phyloP scores from a whole-genome alignment of 2,113 vertebrate species.

The Cyanistes caeruleus region DNA sequence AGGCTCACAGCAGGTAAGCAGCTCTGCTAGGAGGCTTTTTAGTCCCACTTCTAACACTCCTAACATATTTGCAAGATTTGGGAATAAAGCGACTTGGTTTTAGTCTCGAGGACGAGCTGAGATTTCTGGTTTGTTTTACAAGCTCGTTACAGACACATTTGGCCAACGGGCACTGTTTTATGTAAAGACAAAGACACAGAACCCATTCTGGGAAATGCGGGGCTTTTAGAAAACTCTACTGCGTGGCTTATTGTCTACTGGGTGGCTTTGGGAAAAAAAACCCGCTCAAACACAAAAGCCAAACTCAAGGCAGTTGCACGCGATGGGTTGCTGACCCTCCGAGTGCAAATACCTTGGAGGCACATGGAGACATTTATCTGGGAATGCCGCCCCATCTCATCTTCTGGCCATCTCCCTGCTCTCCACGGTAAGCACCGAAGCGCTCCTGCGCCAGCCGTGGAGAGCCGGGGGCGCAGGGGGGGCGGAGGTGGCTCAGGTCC shows the following conservation, averaged over 20 bases:
- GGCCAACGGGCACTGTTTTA: conserved; percentile 45
- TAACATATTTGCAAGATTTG: conserved; percentile 34
- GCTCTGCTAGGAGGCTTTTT: conserved; percentile 28
- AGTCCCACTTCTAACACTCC: conserved; percentile 36
- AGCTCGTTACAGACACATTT: conserved; percentile 47
- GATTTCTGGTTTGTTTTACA: conserved; percentile 56
- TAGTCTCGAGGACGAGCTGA: conserved; percentile 11
- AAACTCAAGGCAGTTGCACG: neutral
- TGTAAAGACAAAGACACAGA: conserved; percentile 34
- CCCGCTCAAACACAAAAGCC: neutral
- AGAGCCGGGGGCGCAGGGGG: neutral
- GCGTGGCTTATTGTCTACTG: neutral
- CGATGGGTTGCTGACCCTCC: neutral
- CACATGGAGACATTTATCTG: neutral
- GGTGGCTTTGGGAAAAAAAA: neutral
- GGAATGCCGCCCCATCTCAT: neutral
- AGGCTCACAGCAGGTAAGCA: conserved; percentile 54
- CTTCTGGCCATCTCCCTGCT: neutral
- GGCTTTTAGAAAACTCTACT: conserved; percentile 5
- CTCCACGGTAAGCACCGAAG: neutral
- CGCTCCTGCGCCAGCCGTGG: neutral
- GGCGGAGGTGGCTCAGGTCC: neutral
- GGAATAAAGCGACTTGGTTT: conserved; percentile 16
- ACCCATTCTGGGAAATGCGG: neutral
- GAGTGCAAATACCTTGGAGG: neutral